Conservation (phyloP, 2,888 invertebrate genomes). For the Pyrrhosoma nymphula region DNA sequence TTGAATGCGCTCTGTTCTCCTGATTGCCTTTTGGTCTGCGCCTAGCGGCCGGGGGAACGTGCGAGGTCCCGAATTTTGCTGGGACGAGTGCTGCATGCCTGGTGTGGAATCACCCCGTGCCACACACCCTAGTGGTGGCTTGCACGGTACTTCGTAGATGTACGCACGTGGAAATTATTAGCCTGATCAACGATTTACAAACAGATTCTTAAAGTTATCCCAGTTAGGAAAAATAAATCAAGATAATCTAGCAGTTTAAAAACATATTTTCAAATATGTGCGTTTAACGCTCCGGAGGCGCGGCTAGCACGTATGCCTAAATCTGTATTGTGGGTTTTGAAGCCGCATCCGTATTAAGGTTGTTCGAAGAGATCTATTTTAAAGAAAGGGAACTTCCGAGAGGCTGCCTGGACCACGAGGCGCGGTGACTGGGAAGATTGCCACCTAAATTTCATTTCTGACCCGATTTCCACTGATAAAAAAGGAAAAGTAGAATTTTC, state of each 20-base stretch:
- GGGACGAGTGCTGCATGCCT: too few relatives aligned
- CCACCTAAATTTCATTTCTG: slow-evolving; percentile 11
- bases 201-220: neutral
- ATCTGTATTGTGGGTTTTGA: slow-evolving; percentile 16
- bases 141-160: too few relatives aligned
- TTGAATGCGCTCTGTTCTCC: too few relatives aligned
- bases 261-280: neutral
- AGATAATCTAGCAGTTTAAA: neutral
- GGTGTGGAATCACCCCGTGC: too few relatives aligned
- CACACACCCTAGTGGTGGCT: too few relatives aligned
- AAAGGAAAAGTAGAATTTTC: neutral
- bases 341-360: slow-evolving; percentile 18
- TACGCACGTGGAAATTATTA: too few relatives aligned
- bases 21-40: too few relatives aligned
- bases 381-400: neutral
- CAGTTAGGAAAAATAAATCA: neutral
- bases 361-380: slow-evolving; percentile 9
- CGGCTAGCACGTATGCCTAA: neutral
- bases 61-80: too few relatives aligned
- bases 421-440: slow-evolving; percentile 8
- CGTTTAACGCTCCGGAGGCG: neutral
- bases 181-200: too few relatives aligned
- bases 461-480: slow-evolving; percentile 9
- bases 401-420: slow-evolving; percentile 16
- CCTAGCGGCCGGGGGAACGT: too few relatives aligned